phyloP scores from a whole-genome alignment of 2,888 invertebrate species.

The Laothoe populi region DNA sequence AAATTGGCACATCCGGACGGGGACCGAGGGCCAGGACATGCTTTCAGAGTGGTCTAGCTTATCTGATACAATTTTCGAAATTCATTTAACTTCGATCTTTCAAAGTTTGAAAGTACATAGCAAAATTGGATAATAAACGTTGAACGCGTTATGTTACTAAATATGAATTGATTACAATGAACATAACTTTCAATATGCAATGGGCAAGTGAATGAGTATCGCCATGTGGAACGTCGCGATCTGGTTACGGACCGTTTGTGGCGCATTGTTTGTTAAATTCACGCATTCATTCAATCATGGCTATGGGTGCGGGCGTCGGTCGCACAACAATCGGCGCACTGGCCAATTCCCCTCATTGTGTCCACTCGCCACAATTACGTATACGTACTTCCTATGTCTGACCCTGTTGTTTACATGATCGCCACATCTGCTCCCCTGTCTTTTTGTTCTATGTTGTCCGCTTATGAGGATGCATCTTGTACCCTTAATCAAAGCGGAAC shows the following conservation, averaged over 20 bases:
- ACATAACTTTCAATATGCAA: neutral
- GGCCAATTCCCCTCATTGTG: constrained; percentile 83
- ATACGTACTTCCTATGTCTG: constrained; percentile 77
- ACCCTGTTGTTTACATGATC: constrained; percentile 57
- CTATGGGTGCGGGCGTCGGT: constrained; percentile 80
- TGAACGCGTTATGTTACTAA: neutral
- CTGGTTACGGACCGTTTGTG: constrained; percentile 68
- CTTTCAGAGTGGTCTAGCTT: constrained; percentile 40
- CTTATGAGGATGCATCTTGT: constrained; percentile 57
- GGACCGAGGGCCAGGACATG: constrained; percentile 50
- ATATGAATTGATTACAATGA: constrained; percentile 11
- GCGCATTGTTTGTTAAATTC: constrained; percentile 73
- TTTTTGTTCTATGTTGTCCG: constrained; percentile 50
- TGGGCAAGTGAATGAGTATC: constrained; percentile 17
- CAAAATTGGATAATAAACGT: neutral
- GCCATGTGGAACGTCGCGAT: constrained; percentile 37
- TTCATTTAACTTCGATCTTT: constrained; percentile 5
- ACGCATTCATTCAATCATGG: constrained; percentile 80
- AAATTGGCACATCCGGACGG: constrained; percentile 70
- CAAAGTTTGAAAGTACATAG: neutral
- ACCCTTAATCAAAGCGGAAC: constrained; percentile 52
- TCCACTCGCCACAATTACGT: constrained; percentile 79
- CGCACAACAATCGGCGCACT: constrained; percentile 81
- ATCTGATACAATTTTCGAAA: constrained; percentile 27
- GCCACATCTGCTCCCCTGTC: constrained; percentile 63